Evolutionary conservation across 2,113 vertebrate species (phyloP).

Genomic region (Hippocampus abdominalis): DNA sequence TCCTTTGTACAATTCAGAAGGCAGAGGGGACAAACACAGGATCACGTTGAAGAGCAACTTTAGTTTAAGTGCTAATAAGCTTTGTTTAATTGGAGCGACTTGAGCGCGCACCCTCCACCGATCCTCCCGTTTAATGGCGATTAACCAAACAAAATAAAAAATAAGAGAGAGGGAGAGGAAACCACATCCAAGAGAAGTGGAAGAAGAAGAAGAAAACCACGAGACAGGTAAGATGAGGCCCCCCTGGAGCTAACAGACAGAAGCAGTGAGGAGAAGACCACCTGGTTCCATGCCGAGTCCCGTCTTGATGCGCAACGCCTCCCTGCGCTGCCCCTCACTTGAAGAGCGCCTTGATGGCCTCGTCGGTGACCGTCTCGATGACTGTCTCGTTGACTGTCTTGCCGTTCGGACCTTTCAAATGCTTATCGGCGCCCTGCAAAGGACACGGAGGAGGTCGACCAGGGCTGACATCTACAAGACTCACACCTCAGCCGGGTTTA

Average conservation of each 20-base stretch:
- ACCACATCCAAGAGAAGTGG: conserved; percentile 30
- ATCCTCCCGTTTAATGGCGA: conserved; percentile 45
- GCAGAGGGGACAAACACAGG: background rate
- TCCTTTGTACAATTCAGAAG: background rate
- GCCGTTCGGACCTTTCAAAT: conserved; percentile 83
- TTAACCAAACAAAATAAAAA: conserved; percentile 60
- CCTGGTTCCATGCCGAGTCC: background rate
- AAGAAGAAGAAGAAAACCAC: conserved; percentile 56
- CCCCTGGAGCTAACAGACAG: conserved; percentile 69
- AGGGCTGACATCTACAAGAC: conserved; percentile 19
- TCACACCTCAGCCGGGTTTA: background rate
- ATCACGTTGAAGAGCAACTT: background rate
- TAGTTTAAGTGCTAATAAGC: conserved; percentile 40
- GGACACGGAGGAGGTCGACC: conserved; percentile 15
- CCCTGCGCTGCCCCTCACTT: conserved; percentile 68
- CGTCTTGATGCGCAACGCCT: conserved; percentile 21
- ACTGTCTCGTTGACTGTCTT: conserved; percentile 82
- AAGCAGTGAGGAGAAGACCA: conserved; percentile 80
- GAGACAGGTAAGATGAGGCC: conserved; percentile 57
- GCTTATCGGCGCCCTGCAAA: conserved; percentile 90
- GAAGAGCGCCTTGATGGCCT: conserved; percentile 87
- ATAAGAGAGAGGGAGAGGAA: conserved; percentile 68
- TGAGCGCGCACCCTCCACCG: conserved; percentile 38
- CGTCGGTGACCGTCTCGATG: conserved; percentile 82
- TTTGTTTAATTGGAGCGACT: conserved; percentile 40